Base-by-base conservation (phyloP, 2,888 invertebrate species). In the Drosophila rellima region DNA sequence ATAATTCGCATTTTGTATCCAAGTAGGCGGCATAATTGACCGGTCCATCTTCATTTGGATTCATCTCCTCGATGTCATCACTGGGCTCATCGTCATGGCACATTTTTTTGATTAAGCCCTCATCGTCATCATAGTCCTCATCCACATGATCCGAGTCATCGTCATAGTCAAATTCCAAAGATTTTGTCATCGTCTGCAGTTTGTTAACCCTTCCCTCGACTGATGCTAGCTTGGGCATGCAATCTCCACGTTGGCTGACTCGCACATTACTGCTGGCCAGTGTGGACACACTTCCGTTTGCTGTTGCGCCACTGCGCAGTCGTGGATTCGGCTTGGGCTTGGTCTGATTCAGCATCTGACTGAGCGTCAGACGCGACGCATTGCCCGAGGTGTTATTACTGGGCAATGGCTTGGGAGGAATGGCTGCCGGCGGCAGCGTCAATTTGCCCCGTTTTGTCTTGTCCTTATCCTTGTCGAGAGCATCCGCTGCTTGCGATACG, bases 161-260 rank as follows among this genome's bases (percentile, higher is more conserved):
- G 3, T 76, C 76, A 7, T 68, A 82, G 7, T 90, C 84, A 18
- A 71, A 74, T 11, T 82, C 79, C 52, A 82, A 39, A 13, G 88
- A 18, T 17, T 84, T 82, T 6, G 81, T 18, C 11, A 70, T 15
- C 0, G 62, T 37, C 15, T 73, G 73, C 23, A 56, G 23, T 29
- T 82, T 74, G 10, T 64, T 76, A 3, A 48, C 0, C 13, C 67
- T 65, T 6, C 44, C 40, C 13, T 80, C 80, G 5, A 39, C 40
- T 3, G 68, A 40, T 0, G 65, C 17, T n/a, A 63, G 45, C 35
- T 68, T 81, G 10, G 69, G n/a, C 0, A 68, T 13, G 7, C 26
- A 10, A 10, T 52, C 50, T 3, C 39, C 45, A 7, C 70, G 82
- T 23, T 73, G 87, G 6, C 55, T 67, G 18, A 29, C 31, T 6